phyloP scores from a whole-genome alignment of 2,113 vertebrate genomes.

The Psilopsiagon aurifrons region DNA sequence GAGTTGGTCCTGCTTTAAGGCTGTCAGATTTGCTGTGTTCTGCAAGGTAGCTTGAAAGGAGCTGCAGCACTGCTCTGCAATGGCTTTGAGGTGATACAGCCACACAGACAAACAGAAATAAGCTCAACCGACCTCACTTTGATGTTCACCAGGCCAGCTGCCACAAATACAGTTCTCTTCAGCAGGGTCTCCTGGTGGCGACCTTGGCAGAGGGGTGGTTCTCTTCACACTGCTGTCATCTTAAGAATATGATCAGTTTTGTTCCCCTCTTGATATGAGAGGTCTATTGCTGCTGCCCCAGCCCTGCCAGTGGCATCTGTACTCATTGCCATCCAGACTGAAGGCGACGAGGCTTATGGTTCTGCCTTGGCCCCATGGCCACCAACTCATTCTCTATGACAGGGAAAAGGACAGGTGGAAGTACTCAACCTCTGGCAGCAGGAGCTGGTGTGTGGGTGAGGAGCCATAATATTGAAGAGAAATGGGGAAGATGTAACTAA shows the following conservation, averaged over 20 bases:
- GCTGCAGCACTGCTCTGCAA: not conserved
- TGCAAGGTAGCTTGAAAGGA: not conserved
- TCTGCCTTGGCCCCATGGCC: not conserved
- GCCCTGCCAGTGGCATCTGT: not conserved
- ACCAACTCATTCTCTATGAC: fast-evolving
- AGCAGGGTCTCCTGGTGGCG: not conserved
- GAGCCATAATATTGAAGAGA: not conserved
- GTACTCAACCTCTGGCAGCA: not conserved
- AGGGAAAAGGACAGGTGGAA: not conserved
- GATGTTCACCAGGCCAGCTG: not conserved
- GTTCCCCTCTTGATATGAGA: not conserved
- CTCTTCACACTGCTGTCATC: not conserved
- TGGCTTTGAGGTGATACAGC: not conserved
- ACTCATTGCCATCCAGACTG: not conserved
- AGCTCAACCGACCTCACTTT: not conserved
- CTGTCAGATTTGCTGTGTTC: not conserved
- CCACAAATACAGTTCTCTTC: not conserved
- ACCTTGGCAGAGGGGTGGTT: not conserved
- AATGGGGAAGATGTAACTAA: not conserved
- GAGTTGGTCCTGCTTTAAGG: not conserved
- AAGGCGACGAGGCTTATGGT: not conserved
- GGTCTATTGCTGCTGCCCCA: not conserved
- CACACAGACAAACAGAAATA: not conserved
- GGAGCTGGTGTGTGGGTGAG: not conserved
- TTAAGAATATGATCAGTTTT: not conserved